Evolutionary conservation across 2,113 vertebrate species (phyloP), one percentile per base, ranked within the genome.

Genomic region (Lagopus muta): DNA sequence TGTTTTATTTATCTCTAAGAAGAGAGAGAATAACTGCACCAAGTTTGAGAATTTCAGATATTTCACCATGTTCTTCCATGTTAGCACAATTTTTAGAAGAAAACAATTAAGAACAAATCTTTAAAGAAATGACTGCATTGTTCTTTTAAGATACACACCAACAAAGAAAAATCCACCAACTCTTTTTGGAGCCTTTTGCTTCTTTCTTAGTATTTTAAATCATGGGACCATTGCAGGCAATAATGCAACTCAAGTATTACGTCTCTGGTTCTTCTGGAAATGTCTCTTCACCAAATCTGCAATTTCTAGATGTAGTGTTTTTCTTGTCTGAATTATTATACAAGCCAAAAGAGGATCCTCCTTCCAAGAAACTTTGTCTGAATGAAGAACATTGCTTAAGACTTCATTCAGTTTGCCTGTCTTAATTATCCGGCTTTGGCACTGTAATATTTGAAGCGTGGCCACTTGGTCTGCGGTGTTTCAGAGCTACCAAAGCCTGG

Each of bases 1-100:
- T 82, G 20, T 19, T 73, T 65, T 25, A n/a, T 55, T 83, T 91
- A 86, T 32, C 32, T 55, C 88, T 96, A 78, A 93, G 94, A 79
- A 74, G 76, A 43, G 25, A 93, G 77, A 20, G 95, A 95, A 28
- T 94, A 54, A 75, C 18, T 96, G 70, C 18, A 61, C 76, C 70
- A 88, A 90, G 25, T 17, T 45, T 74, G 30, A 89, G 14, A 40
- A 77, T 76, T 92, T 72, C 52, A 76, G 50, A 1, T 86, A 8
- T 58, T 89, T 84, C 21, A 79, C 34, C 27, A 45, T 57, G 5
- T 75, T 67, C 10, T 90, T 74, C 6, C 22, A 66, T 73, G n/a
- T 4, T 88, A 32, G 32, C 18, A 12, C 4, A 38, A 6, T 58
- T 12, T 82, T 93, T 70, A 67, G 38, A 83, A 87, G 65, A 86